Evolutionary conservation across 2,797 vertebrate genomes (phyloP).

Genomic region (Dicrostonyx torquatus): DNA sequence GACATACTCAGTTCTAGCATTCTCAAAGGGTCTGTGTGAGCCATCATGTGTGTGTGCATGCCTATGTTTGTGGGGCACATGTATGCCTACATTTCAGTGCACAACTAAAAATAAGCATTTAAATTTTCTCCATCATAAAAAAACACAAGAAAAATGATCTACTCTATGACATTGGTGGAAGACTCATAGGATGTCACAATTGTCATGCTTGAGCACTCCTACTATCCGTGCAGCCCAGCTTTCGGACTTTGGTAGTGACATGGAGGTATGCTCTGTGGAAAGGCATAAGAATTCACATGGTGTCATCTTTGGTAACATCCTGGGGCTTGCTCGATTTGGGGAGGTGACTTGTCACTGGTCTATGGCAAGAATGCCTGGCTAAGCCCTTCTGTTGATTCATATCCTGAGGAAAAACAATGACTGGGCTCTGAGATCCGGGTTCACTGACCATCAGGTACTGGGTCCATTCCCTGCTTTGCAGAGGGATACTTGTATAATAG

Average conservation of each 20-base stretch:
- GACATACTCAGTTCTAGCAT: fast-evolving
- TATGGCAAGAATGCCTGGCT: not conserved
- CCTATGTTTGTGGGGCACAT: not conserved
- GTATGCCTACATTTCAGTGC: fast-evolving
- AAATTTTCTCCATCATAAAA: not conserved
- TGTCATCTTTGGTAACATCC: not conserved
- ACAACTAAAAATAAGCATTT: not conserved
- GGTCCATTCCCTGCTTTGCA: not conserved
- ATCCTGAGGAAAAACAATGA: fast-evolving
- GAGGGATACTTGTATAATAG: fast-evolving
- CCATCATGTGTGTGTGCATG: too few relatives aligned
- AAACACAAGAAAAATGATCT: too few relatives aligned
- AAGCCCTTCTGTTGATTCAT: not conserved
- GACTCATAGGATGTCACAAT: not conserved
- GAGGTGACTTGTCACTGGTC: not conserved
- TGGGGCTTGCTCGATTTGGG: fast-evolving
- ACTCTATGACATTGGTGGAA: fast-evolving
- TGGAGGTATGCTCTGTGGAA: not conserved
- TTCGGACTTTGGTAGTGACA: not conserved
- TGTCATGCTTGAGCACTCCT: too few relatives aligned
- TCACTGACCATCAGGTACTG: not conserved
- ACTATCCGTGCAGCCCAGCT: fast-evolving
- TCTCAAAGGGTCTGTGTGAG: not conserved
- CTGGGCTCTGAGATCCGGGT: not conserved
- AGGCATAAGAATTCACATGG: fast-evolving